Evolutionary conservation across 2,113 vertebrate genomes (phyloP).

Genomic region (Mustelus asterias): DNA sequence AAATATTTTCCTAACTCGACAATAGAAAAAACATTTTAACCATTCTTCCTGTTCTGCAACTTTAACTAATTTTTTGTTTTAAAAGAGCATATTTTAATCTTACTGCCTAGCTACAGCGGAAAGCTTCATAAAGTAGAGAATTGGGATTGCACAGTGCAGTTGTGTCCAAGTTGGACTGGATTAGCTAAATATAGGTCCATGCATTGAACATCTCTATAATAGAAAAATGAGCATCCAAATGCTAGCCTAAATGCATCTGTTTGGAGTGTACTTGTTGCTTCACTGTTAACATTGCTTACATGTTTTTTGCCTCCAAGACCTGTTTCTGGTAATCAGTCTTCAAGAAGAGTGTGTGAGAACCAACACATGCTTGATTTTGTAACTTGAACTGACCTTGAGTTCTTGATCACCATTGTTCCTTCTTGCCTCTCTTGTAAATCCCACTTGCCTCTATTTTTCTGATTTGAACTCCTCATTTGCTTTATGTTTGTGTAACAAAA

Average conservation of each 20-base stretch:
- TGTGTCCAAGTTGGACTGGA: background rate
- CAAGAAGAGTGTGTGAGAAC: background rate
- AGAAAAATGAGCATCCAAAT: conserved; percentile 8
- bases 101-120: background rate
- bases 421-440: background rate
- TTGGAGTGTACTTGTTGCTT: conserved; percentile 5
- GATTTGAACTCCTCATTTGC: background rate
- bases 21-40: background rate
- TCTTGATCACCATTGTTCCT: background rate
- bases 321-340: background rate
- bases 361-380: background rate
- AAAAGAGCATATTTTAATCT: background rate
- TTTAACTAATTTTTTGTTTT: background rate
- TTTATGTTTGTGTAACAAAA: background rate
- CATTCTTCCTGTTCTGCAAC: background rate
- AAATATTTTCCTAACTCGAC: background rate
- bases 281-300: background rate
- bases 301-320: background rate
- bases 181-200: background rate
- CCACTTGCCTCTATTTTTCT: background rate
- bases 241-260: background rate
- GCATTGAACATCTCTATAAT: background rate
- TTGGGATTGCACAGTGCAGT: background rate
- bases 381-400: conserved; percentile 5
- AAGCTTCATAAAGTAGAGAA: background rate